phyloP scores from a whole-genome alignment of 2,113 vertebrate genomes.

The Platycercus adscitus region DNA sequence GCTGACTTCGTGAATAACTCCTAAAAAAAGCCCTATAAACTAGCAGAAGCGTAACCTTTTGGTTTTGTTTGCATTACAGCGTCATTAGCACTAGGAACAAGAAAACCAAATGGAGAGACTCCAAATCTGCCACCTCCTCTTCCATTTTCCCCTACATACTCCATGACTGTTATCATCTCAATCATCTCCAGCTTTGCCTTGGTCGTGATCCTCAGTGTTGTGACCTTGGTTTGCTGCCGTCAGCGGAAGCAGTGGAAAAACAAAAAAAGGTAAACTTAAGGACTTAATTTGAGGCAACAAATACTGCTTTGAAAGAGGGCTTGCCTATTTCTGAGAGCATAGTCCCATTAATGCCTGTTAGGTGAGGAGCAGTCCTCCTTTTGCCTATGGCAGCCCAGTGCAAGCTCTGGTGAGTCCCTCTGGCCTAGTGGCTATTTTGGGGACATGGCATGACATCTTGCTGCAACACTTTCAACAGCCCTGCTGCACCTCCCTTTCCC shows the following conservation, averaged over 20 bases:
- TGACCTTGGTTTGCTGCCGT: constrained; percentile 82
- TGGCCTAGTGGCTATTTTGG: not conserved
- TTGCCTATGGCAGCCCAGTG: not conserved
- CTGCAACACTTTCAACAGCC: not conserved
- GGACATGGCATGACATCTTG: not conserved
- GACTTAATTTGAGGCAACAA: not conserved
- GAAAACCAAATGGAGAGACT: constrained; percentile 72
- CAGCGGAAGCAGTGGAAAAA: constrained; percentile 85
- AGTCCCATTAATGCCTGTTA: not conserved
- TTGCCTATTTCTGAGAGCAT: not conserved
- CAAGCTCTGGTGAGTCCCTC: not conserved
- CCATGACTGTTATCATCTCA: constrained; percentile 91
- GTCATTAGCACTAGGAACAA: constrained; percentile 68
- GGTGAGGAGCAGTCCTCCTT: not conserved
- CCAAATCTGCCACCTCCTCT: constrained; percentile 55
- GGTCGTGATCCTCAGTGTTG: constrained; percentile 75
- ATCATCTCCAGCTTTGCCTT: constrained; percentile 84
- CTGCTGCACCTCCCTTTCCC: not conserved
- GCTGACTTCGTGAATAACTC: not conserved
- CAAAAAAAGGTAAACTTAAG: constrained; percentile 82
- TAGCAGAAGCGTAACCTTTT: not conserved
- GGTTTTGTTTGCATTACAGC: constrained; percentile 57
- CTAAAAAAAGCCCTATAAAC: not conserved
- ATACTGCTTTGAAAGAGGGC: not conserved
- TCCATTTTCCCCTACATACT: constrained; percentile 83